Evolutionary conservation across 2,888 invertebrate species (phyloP), one percentile per base, ranked within the genome.

Genomic region (Coelopa pilipes): DNA sequence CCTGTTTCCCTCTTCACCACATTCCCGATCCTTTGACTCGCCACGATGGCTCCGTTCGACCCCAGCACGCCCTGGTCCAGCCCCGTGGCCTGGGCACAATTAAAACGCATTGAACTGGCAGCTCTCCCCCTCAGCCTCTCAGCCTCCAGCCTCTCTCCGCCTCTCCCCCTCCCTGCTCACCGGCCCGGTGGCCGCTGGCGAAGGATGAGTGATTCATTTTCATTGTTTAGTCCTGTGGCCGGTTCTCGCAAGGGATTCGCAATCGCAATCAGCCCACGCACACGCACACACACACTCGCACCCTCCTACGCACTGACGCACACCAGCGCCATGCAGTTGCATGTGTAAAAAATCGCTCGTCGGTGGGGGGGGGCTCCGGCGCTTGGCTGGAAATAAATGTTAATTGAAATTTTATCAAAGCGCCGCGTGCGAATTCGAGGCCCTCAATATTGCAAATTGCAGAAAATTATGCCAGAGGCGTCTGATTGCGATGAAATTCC

Each of bases 331-430:
- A 34, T 34, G 53, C 53, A 53, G 10, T 53, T 53, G 10, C 53
- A 53, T 53, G 13, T 34, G 34, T 2, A 34, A 34, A 53, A 53
- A 53, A 5, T 9, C 53, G 10, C n/a, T 53, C 13, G 53, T 15
- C 3, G 13, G 15, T n/a, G 53, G 2, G 53, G 10, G 53, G 3
- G 15, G 2, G 53, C 3, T 49, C 13, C 2, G 13, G 34, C 5
- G 53, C 53, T 2, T 53, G 53, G 53, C n/a, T n/a, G 53, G n/a
- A 9, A 53, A 53, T 81, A 78, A 80, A 81, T 81, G 81, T 81
- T 83, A 82, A 83, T 82, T 83, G 82, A 82, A 80, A 79, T 79
- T 34, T 79, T 78, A 79, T 79, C 81, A 80, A 74, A 75, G 71
- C 69, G 46, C 53, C 70, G 60, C 69, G 66, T 24, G 1, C 63